Percentiles rank a stretch among this genome's conserved stretches.
Evolutionary conservation across 2,888 invertebrate species (phyloP).

Genomic region (Acronicta alni): DNA sequence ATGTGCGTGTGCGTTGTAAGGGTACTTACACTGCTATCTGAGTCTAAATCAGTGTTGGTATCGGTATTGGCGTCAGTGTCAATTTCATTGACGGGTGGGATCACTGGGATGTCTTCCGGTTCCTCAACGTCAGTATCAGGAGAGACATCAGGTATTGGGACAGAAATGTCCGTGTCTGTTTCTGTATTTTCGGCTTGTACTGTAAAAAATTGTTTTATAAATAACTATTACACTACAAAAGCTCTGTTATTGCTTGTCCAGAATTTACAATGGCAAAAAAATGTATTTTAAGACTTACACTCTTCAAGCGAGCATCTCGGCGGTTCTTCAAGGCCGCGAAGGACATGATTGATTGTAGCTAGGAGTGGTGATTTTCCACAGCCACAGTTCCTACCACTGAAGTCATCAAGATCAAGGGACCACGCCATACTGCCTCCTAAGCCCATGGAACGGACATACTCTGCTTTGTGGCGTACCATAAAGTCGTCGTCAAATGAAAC

Average conservation of each 20-base stretch:
- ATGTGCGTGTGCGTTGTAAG: not conserved
- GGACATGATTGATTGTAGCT: conserved; percentile 94
- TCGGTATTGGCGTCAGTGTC: conserved; percentile 33
- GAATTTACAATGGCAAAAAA: not conserved
- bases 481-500: conserved; percentile 97
- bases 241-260: not conserved
- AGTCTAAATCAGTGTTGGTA: conserved; percentile 31
- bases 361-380: conserved; percentile 95
- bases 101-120: conserved; percentile 33
- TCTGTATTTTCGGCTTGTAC: conserved; percentile 53
- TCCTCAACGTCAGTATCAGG: conserved; percentile 43
- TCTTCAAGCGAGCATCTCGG: conserved; percentile 85
- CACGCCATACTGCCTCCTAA: conserved; percentile 97
- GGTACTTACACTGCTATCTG: conserved; percentile 43
- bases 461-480: conserved; percentile 95
- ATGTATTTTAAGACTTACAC: conserved; percentile 66
- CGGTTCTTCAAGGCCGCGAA: conserved; percentile 91
- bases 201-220: conserved; percentile 23
- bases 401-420: conserved; percentile 96
- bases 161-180: conserved; percentile 28
- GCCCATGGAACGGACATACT: conserved; percentile 93
- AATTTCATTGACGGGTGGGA: conserved; percentile 30
- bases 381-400: conserved; percentile 92
- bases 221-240: not conserved
- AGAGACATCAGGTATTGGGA: conserved; percentile 26